Conservation (phyloP, 2,888 invertebrate species). For the Nomada fabriciana region DNA sequence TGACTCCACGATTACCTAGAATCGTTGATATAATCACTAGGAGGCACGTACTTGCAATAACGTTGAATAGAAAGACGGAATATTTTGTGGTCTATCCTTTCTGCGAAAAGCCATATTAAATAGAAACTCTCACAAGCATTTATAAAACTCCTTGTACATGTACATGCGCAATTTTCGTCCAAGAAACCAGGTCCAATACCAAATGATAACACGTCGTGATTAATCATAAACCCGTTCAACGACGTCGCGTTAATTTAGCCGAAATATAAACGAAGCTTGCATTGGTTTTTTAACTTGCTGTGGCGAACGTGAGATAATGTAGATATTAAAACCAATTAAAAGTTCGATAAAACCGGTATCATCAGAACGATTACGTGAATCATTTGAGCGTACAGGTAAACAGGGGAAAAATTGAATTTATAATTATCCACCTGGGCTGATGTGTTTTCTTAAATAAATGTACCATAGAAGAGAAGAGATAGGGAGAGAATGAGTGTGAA, state of each 20-base stretch:
- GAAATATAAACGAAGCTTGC: slow-evolving; percentile 27
- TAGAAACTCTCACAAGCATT: neutral
- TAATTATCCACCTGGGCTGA: slow-evolving; percentile 11
- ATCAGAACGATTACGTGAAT: slow-evolving; percentile 38
- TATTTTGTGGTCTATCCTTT: slow-evolving; percentile 15
- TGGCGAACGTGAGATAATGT: neutral
- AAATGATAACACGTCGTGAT: neutral
- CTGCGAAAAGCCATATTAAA: too few relatives aligned
- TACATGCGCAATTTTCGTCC: slow-evolving; percentile 9
- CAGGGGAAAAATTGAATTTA: slow-evolving; percentile 40
- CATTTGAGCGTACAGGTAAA: neutral
- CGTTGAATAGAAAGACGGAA: slow-evolving; percentile 10
- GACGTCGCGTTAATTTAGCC: slow-evolving; percentile 22
- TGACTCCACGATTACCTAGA: slow-evolving; percentile 44
- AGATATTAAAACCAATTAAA: slow-evolving; percentile 48
- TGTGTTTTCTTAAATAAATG: neutral
- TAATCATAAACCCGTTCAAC: slow-evolving; percentile 25
- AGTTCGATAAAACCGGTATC: slow-evolving; percentile 26
- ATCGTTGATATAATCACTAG: slow-evolving; percentile 22
- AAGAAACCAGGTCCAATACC: neutral
- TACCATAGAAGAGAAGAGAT: neutral
- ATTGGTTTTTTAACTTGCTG: neutral
- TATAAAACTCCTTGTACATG: neutral
- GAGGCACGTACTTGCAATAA: slow-evolving; percentile 50
- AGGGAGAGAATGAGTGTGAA: too few relatives aligned